phyloP scores from a whole-genome alignment of 2,888 invertebrate genomes.

The Blera fallax region DNA sequence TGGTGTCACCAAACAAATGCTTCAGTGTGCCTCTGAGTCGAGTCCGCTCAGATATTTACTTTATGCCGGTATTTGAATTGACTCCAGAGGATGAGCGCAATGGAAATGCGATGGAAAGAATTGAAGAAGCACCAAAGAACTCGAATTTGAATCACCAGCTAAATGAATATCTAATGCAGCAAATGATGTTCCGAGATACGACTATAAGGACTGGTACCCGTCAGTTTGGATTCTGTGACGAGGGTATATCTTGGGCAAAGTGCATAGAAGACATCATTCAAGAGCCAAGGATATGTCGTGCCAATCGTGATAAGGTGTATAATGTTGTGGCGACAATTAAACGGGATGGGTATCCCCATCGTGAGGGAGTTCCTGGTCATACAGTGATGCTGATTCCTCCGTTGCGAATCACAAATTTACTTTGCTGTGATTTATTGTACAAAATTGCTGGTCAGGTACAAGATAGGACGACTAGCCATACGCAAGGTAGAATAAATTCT shows the following conservation, averaged over 20 bases:
- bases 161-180: constrained; percentile 46
- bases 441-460: constrained; percentile 81
- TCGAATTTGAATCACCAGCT: constrained; percentile 57
- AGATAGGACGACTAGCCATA: constrained; percentile 67
- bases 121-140: constrained; percentile 27
- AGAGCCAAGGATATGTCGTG: constrained; percentile 77
- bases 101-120: constrained; percentile 45
- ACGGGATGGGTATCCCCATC: constrained; percentile 89
- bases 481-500: constrained; percentile 82
- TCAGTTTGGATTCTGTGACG: constrained; percentile 78
- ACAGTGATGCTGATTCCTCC: constrained; percentile 92
- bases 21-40: constrained; percentile 91
- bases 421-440: constrained; percentile 91
- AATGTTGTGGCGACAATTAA: constrained; percentile 82
- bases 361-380: constrained; percentile 90
- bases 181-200: constrained; percentile 8
- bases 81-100: constrained; percentile 61
- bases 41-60: constrained; percentile 88
- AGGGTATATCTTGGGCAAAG: constrained; percentile 78
- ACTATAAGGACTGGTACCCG: constrained; percentile 62
- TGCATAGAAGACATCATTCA: constrained; percentile 75
- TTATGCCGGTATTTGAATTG: constrained; percentile 85
- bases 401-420: constrained; percentile 91
- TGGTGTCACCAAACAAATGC: constrained; percentile 83
- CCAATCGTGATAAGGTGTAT: constrained; percentile 76